These are phyloP conservation scores for Phenganax subtilis DNA, from an alignment of 92 coral and sea anemone species.

Conservation along the genomic window DNA sequence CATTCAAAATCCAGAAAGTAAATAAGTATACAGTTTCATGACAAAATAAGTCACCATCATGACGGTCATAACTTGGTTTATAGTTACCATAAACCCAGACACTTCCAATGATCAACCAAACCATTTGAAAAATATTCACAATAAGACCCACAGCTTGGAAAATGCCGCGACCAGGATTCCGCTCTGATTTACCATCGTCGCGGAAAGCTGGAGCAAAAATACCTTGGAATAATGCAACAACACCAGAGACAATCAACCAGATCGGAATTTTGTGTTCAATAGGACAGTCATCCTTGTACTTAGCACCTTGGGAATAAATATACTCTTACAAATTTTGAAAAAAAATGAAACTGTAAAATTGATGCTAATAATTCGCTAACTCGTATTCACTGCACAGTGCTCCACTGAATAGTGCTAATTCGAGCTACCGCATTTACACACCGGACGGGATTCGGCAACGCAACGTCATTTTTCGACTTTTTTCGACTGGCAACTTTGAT, in stretches of 20 bases:
- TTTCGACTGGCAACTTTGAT: too few relatives aligned
- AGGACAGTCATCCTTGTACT: conserved; percentile 77
- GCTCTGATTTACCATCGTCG: conserved; percentile 29
- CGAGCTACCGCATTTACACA: too few relatives aligned
- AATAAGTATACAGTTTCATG: conserved; percentile 76
- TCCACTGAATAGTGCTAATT: too few relatives aligned
- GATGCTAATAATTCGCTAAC: too few relatives aligned
- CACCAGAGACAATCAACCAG: conserved; percentile 87
- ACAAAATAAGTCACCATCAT: conserved; percentile 32
- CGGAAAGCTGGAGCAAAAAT: conserved; percentile 59
- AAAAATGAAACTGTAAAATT: too few relatives aligned
- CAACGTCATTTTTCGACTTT: too few relatives aligned
- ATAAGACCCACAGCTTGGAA: conserved; percentile 50
- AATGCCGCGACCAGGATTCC: conserved; percentile 38
- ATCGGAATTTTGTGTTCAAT: conserved; percentile 75
- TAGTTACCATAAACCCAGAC: conserved; percentile 85
- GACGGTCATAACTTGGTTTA: conserved; percentile 35
- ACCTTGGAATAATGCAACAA: conserved; percentile 81
- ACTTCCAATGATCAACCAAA: conserved; percentile 89
- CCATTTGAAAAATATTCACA: conserved; percentile 73
- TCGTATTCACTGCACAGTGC: too few relatives aligned
- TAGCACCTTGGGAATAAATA: conserved; percentile 60
- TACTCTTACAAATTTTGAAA: background rate
- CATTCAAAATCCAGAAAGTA: conserved; percentile 84
- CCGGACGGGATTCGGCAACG: too few relatives aligned